Conservation (phyloP, 2,888 invertebrate genomes). For the Gastracanthus pulcherrimus region DNA sequence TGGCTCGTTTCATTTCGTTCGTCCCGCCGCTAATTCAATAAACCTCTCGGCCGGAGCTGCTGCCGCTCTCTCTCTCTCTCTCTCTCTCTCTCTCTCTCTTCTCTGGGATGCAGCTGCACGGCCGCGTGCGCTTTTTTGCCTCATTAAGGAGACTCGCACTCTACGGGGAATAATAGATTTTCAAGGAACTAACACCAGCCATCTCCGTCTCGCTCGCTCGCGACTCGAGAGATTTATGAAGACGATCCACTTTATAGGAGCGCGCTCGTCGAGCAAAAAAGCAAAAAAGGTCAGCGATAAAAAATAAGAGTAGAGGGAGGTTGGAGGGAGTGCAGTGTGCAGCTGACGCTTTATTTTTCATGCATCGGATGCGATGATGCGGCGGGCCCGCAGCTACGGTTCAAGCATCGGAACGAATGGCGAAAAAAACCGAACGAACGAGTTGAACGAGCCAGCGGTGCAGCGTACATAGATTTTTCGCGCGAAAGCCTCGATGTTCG, state of each 20-base stretch:
- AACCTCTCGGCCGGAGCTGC: conserved; percentile 30
- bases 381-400: background rate
- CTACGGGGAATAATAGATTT: conserved; percentile 69
- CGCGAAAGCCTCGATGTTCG: background rate
- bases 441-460: too few relatives aligned
- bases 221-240: conserved; percentile 20
- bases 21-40: conserved; percentile 49
- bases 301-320: conserved; percentile 15
- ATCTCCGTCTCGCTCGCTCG: background rate
- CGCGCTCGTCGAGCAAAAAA: background rate
- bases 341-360: conserved; percentile 25
- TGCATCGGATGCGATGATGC: conserved; percentile 13
- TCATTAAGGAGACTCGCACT: conserved; percentile 62
- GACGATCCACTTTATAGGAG: conserved; percentile 21
- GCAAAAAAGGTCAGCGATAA: background rate
- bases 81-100: background rate
- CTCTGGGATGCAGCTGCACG: conserved; percentile 41
- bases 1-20: conserved; percentile 34
- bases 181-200: conserved; percentile 63
- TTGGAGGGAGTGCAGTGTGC: conserved; percentile 15
- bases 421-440: background rate
- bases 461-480: background rate
- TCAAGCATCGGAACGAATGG: background rate
- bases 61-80: background rate
- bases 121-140: conserved; percentile 61